Percentiles rank a stretch among this genome's conserved stretches.
Conservation (phyloP, 2,797 vertebrate species). For the Lophius americanus region DNA sequence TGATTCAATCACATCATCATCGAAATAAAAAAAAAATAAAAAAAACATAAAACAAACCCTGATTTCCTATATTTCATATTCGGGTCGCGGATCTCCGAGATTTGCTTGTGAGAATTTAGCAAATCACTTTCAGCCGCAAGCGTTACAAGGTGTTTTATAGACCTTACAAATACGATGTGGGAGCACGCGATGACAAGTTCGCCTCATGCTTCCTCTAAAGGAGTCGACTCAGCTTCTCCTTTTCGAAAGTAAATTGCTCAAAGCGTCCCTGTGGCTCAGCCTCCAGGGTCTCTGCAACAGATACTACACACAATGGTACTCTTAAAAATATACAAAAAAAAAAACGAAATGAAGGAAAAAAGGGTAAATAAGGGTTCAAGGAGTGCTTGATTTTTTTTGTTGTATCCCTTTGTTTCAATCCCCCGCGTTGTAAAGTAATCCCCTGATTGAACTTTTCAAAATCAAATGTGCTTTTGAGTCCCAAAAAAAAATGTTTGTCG, state of each 20-base stretch:
- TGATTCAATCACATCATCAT: no score
- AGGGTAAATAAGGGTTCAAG: no score
- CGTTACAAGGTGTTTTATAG: conserved; percentile 10
- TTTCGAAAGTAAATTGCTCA: conserved; percentile 63
- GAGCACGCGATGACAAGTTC: conserved; percentile 37
- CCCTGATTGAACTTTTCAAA: no score
- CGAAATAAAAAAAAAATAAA: no score
- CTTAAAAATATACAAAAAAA: conserved; percentile 41
- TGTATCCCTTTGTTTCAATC: no score
- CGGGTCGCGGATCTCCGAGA: conserved; percentile 6
- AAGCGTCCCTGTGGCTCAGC: conserved; percentile 57
- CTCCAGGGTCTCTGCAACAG: conserved; percentile 32
- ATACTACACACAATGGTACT: conserved; percentile 16
- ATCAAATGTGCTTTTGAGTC: no score
- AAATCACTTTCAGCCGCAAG: conserved; percentile 18
- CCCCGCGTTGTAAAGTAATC: no score
- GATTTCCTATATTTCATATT: no score
- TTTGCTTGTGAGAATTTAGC: conserved; percentile 8
- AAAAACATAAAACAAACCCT: no score
- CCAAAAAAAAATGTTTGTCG: no score
- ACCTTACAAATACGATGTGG: conserved; percentile 12
- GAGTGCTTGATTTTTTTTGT: no score
- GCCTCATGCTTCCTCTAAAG: conserved; percentile 35
- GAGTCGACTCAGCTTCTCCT: conserved; percentile 37
- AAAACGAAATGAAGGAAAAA: not conserved